Percentiles rank a stretch among this genome's conserved stretches.
These are phyloP conservation scores for Tricholauxania praeusta DNA, from an alignment of 2,888 invertebrate species.

Conservation along the genomic window DNA sequence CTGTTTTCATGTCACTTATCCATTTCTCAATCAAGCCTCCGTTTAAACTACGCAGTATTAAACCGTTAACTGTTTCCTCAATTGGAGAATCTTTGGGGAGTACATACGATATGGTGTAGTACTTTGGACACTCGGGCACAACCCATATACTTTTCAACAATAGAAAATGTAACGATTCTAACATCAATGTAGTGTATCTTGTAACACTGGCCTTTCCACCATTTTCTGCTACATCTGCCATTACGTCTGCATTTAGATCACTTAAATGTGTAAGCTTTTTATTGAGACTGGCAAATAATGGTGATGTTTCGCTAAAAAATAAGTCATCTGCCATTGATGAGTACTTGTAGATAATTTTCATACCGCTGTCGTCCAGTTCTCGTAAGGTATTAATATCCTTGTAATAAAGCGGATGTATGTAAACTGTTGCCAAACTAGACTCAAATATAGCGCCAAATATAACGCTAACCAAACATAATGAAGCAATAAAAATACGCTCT, in stretches of 20 bases:
- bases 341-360: constrained; percentile 65
- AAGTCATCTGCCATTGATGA: constrained; percentile 66
- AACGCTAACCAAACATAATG: constrained; percentile 65
- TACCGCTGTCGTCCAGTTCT: constrained; percentile 63
- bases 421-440: constrained; percentile 67
- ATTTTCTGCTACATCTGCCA: constrained; percentile 52
- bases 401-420: constrained; percentile 66
- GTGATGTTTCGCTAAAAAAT: constrained; percentile 64
- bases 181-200: constrained; percentile 57
- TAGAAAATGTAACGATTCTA: constrained; percentile 58
- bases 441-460: constrained; percentile 68
- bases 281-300: constrained; percentile 61
- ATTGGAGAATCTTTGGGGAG: constrained; percentile 64
- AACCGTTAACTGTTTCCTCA: constrained; percentile 59
- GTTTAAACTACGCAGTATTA: constrained; percentile 58
- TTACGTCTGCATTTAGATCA: constrained; percentile 57
- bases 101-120: constrained; percentile 65
- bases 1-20: constrained; percentile 60
- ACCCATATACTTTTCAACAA: constrained; percentile 57
- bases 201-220: constrained; percentile 62
- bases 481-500: constrained; percentile 64
- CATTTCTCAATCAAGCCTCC: constrained; percentile 65
- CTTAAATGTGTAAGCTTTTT: constrained; percentile 55
- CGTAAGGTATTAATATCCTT: constrained; percentile 65
- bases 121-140: constrained; percentile 67